Conservation (phyloP, 2,113 vertebrate species). For the Charadrius vociferus region DNA sequence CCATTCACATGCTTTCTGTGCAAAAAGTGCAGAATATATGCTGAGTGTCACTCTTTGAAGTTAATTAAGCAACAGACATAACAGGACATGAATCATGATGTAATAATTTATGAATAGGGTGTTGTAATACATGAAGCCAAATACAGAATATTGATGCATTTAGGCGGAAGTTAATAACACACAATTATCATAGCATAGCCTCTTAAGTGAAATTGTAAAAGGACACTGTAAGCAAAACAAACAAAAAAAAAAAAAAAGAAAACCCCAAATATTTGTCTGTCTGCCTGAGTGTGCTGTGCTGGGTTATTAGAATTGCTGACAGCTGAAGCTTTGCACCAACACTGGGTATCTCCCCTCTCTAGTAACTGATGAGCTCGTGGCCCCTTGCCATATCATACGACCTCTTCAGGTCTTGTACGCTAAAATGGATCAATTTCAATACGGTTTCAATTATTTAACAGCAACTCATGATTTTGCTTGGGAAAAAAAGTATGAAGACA, state of each 20-base stretch:
- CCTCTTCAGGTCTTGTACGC: not conserved
- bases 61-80: not conserved
- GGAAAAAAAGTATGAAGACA: not conserved
- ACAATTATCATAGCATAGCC: not conserved
- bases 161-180: not conserved
- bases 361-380: not conserved
- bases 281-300: not conserved
- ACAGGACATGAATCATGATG: not conserved
- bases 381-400: rapidly evolving
- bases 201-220: not conserved
- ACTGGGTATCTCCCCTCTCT: not conserved
- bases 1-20: not conserved
- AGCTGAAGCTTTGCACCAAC: not conserved
- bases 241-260: not conserved
- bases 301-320: not conserved
- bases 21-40: not conserved
- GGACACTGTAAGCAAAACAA: not conserved
- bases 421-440: not conserved
- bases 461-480: not conserved
- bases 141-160: not conserved
- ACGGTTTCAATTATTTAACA: not conserved
- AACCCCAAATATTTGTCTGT: not conserved
- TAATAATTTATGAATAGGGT: not conserved
- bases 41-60: not conserved
- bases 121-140: not conserved